Evolutionary conservation across 92 coral and sea anemone species (phyloP).

Genomic region (Phymanthus crucifer): DNA sequence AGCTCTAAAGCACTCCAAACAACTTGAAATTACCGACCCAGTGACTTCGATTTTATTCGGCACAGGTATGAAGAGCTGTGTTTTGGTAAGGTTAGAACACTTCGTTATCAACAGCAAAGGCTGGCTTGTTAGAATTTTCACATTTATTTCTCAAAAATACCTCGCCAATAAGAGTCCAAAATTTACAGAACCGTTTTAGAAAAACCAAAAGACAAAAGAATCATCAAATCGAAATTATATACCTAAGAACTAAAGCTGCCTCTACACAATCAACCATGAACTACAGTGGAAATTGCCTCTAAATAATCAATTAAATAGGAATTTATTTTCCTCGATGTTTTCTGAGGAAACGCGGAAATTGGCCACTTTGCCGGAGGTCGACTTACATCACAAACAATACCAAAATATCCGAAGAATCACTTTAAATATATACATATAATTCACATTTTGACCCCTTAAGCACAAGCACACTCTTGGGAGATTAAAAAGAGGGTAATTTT

Average conservation of each 20-base stretch:
- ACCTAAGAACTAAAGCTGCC: neutral
- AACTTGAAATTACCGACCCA: neutral
- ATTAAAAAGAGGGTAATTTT: neutral
- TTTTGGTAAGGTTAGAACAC: too few relatives aligned
- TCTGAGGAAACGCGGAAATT: slow-evolving; percentile 19
- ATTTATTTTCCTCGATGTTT: neutral
- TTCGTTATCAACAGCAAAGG: too few relatives aligned
- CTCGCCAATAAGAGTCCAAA: too few relatives aligned
- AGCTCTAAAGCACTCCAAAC: neutral
- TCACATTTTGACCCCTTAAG: neutral
- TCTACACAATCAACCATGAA: neutral
- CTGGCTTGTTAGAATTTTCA: too few relatives aligned
- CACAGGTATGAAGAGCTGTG: neutral
- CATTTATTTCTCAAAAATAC: too few relatives aligned
- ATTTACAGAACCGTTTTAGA: neutral
- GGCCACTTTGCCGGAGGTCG: slow-evolving; percentile 34
- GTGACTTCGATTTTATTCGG: neutral
- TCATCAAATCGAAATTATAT: neutral
- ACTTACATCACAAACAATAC: neutral
- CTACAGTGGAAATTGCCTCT: neutral
- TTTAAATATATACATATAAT: too few relatives aligned
- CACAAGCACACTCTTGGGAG: neutral
- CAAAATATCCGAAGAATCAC: neutral
- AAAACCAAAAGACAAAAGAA: neutral
- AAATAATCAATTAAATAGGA: slow-evolving; percentile 5